phyloP scores from a whole-genome alignment of 2,888 invertebrate species.

The Zaprionus bogoriensis region DNA sequence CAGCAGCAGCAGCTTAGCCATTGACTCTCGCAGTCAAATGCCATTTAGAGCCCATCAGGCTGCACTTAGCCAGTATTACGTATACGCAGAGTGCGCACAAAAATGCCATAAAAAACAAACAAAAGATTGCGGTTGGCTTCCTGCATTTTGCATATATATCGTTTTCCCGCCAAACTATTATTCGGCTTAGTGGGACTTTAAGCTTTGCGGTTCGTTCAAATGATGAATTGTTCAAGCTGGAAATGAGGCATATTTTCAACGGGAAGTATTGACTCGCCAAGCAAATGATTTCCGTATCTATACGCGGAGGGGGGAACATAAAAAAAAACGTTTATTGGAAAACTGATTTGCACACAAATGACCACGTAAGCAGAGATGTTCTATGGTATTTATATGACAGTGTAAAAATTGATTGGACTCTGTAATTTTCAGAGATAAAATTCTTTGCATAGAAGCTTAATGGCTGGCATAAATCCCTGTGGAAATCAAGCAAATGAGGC shows the following conservation, averaged over 20 bases:
- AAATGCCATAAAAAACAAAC: conserved; percentile 57
- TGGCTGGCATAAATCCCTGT: neutral
- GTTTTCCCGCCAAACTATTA: conserved; percentile 3
- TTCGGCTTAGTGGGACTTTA: conserved; percentile 8
- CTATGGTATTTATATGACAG: neutral
- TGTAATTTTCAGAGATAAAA: neutral
- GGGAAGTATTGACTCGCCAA: neutral
- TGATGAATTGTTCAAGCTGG: conserved; percentile 24
- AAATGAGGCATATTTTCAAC: neutral
- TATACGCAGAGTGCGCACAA: conserved; percentile 28
- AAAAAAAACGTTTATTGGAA: conserved; percentile 12
- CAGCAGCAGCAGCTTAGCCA: conserved; percentile 5
- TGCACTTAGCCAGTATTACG: conserved; percentile 70
- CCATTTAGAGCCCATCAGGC: conserved; percentile 58
- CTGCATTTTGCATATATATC: conserved; percentile 41
- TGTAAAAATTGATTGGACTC: neutral
- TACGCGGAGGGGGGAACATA: neutral
- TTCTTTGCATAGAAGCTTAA: neutral
- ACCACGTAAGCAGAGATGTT: neutral
- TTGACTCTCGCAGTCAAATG: conserved; percentile 48
- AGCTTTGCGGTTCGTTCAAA: conserved; percentile 11
- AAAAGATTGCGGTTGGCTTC: conserved; percentile 6
- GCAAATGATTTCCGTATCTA: conserved; percentile 33
- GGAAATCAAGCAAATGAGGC: neutral
- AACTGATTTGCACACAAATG: conserved; percentile 30